Conservation (phyloP, 2,113 vertebrate species). For the Sinocyclocheilus grahami region DNA sequence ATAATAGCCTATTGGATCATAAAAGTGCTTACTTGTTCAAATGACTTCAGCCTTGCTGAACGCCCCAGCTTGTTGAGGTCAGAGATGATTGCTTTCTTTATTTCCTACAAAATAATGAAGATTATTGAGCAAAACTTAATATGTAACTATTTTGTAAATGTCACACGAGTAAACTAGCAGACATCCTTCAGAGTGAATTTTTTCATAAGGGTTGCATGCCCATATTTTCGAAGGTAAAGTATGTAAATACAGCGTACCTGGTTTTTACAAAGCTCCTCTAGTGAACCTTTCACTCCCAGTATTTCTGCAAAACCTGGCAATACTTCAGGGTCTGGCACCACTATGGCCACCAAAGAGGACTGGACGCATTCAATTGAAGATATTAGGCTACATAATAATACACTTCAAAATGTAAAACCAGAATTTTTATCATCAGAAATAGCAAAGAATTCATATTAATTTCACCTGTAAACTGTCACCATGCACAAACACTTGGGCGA, state of each 20-base stretch:
- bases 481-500: slow-evolving; percentile 91
- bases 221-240: neutral
- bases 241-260: slow-evolving; percentile 66
- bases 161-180: neutral
- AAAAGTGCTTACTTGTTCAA: slow-evolving; percentile 85
- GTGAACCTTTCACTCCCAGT: slow-evolving; percentile 80
- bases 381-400: neutral
- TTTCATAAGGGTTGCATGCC: too few relatives aligned
- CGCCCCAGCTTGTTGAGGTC: slow-evolving; percentile 84
- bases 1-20: neutral
- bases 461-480: slow-evolving; percentile 93
- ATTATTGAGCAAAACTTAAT: neutral
- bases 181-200: neutral
- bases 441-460: neutral
- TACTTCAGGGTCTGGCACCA: slow-evolving; percentile 86
- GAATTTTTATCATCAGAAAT: neutral
- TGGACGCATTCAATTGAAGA: slow-evolving; percentile 58
- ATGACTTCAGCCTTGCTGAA: slow-evolving; percentile 90
- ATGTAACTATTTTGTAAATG: neutral
- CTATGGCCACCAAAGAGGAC: slow-evolving; percentile 86
- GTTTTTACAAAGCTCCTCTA: slow-evolving; percentile 86
- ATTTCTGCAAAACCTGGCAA: slow-evolving; percentile 82
- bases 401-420: neutral
- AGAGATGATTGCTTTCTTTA: slow-evolving; percentile 84
- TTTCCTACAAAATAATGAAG: slow-evolving; percentile 66